Evolutionary conservation across 1,140 invertebrate species (phyloP), one percentile per base, ranked within the genome.

Genomic region (Tigriopus japonicus): DNA sequence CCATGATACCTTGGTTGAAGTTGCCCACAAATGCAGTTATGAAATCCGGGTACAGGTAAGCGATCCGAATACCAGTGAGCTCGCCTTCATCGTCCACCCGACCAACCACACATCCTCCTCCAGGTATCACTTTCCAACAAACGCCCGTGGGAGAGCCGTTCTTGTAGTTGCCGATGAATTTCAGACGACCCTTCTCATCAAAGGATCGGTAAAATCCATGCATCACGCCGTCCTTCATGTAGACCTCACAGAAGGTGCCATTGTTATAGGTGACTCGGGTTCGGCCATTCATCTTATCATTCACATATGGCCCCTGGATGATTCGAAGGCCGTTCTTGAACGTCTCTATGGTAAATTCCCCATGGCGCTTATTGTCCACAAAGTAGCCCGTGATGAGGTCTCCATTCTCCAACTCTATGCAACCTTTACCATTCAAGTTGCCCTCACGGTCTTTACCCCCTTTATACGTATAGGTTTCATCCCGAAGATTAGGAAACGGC

Each of bases 1-100:
- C 59, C 19, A 61, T 15, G n/a, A 61, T 21, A 15, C 59, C 59
- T 1, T 61, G 7, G 17, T 19, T 28, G 28, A 61, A 61, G 15
- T 17, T 53, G 40, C 59, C 59, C 12, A 61, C 59, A 35, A 61
- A 49, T n/a, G 59, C 59, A 24, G 45, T 61, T 56, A 54, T 54
- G 40, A 51, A 55, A 53, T 61, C 59, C 5, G 59, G 59, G 45
- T 60, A 61, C 2, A 61, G 23, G 15, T 61, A 61, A 1, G 59
- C 59, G 19, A 61, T 61, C 13, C 45, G 52, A 14, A 54, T 61
- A 9, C 59, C 59, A 1, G 42, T 60, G 42, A 60, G 35, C 15
- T 51, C 41, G n/a, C 58, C 58, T n/a, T 28, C 12, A 19, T 53
- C n/a, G 17, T 60, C 23, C 13, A 60, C 58, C 45, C 58, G 15